These are phyloP conservation scores for Chymomyza costata DNA, from an alignment of 1,140 invertebrate species.

Conservation along the genomic window DNA sequence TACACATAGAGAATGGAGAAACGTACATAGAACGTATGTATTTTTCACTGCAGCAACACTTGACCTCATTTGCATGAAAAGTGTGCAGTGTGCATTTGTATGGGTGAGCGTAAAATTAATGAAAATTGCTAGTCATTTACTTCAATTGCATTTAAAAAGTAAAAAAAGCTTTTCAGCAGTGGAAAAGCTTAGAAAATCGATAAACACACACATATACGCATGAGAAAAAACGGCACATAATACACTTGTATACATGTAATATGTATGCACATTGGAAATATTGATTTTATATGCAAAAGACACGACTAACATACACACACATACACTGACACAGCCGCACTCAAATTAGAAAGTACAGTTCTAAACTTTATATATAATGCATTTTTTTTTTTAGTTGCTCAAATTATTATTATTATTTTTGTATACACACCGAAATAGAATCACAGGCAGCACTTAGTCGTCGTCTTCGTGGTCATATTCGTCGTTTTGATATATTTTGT, in stretches of 20 bases:
- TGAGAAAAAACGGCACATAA: conserved; percentile 51
- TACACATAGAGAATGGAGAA: conserved; percentile 13
- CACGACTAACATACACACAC: too few relatives aligned
- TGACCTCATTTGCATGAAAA: conserved; percentile 67
- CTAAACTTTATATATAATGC: conserved; percentile 31
- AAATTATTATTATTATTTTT: conserved; percentile 12
- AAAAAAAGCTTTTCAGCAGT: conserved; percentile 18
- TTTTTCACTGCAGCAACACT: conserved; percentile 64
- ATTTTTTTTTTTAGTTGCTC: conserved; percentile 25
- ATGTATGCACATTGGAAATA: conserved; percentile 47
- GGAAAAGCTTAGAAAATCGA: conserved; percentile 26
- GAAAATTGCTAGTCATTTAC: conserved; percentile 55
- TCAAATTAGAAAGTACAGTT: conserved; percentile 66
- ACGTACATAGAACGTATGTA: too few relatives aligned
- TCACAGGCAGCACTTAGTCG: conserved; percentile 69
- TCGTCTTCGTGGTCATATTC: conserved; percentile 41
- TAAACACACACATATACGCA: conserved; percentile 51
- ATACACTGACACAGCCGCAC: conserved; percentile 21
- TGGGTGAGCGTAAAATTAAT: conserved; percentile 46
- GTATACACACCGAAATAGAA: conserved; percentile 71
- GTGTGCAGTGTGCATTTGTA: conserved; percentile 23
- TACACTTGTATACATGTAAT: conserved; percentile 7
- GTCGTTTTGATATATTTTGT: conserved; percentile 53
- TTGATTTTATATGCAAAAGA: conserved; percentile 62
- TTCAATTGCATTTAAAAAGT: too few relatives aligned